Evolutionary conservation across 2,888 invertebrate species (phyloP).

Genomic region (Scaptodrosophila latifasciaeformis): DNA sequence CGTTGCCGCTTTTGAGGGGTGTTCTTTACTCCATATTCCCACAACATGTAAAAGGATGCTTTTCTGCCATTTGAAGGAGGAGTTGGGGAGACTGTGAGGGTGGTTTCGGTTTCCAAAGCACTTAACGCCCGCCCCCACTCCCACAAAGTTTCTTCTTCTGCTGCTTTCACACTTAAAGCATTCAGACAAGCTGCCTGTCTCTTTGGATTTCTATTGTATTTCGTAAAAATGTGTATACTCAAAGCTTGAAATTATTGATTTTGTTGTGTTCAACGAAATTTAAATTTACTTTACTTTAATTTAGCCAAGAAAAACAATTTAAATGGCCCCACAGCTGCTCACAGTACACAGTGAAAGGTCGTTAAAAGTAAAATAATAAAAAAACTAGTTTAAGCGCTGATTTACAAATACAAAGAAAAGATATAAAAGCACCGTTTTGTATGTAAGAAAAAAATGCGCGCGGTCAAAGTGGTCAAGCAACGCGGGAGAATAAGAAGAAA

Average conservation of each 20-base stretch:
- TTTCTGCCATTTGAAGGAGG: conserved; percentile 21
- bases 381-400: conserved; percentile 50
- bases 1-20: conserved; percentile 34
- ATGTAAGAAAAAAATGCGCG: conserved; percentile 50
- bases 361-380: conserved; percentile 19
- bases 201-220: conserved; percentile 46
- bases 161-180: conserved; percentile 55
- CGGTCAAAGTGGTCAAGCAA: conserved; percentile 68
- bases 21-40: conserved; percentile 35
- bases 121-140: neutral
- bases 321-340: conserved; percentile 36
- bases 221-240: conserved; percentile 48
- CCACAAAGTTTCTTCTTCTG: too few species aligned
- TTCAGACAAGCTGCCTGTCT: too few species aligned
- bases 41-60: conserved; percentile 43
- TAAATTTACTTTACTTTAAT: neutral
- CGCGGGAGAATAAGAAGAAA: conserved; percentile 41
- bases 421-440: conserved; percentile 17
- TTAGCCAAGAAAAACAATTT: conserved; percentile 22
- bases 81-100: conserved; percentile 34
- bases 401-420: conserved; percentile 19
- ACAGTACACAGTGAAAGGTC: too few species aligned
- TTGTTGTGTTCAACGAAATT: conserved; percentile 4
- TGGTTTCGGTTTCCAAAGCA: conserved; percentile 44
- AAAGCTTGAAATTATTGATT: conserved; percentile 61